Evolutionary conservation across 2,888 invertebrate species (phyloP), one percentile per base, ranked within the genome.

Genomic region (Polyommatus iphigenia): DNA sequence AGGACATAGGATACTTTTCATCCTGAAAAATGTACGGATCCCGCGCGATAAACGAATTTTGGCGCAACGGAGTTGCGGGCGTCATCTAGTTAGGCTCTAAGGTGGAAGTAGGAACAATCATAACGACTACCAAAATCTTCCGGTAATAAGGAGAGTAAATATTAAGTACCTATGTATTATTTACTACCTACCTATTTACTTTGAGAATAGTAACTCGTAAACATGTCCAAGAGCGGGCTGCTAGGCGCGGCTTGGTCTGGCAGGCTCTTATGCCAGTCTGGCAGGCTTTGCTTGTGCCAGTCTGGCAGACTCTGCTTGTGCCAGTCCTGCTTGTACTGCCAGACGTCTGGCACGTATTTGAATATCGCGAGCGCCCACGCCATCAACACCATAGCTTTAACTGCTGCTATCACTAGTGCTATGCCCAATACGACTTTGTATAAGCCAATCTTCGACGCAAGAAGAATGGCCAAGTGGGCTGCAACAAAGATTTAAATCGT

Each of bases 371-470:
- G 80, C 0, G 87, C 85, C 93, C 92, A 93, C 0, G 91, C 90
- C 87, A 93, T 86, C 1, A 91, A 81, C 1, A 92, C 84, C 81
- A 92, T 84, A 10, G 88, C 83, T 81, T 92, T 93, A 78, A 93
- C 83, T 54, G 84, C 84, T 8, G 87, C 87, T 71, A 92, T 80
- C 7, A 89, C 85, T 6, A 90, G 78, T 0, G 85, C 90, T 80
- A 92, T 90, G 78, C 87, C 92, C 81, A 92, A 80, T 78, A 89
- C 81, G 78, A 93, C 87, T 86, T 93, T 93, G 85, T 85, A 86
- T 36, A 93, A 86, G 59, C 92, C 93, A 79, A 90, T 85, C 87
- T 91, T 91, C 57, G 88, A 89, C 77, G 90, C 91, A 79, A 90
- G 80, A 79, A 91, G 77, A 79, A 92, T 89, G 80, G 87, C 88